Evolutionary conservation across 2,888 invertebrate genomes (phyloP), one percentile per base, ranked within the genome.

Genomic region (Drosophila bunnanda): DNA sequence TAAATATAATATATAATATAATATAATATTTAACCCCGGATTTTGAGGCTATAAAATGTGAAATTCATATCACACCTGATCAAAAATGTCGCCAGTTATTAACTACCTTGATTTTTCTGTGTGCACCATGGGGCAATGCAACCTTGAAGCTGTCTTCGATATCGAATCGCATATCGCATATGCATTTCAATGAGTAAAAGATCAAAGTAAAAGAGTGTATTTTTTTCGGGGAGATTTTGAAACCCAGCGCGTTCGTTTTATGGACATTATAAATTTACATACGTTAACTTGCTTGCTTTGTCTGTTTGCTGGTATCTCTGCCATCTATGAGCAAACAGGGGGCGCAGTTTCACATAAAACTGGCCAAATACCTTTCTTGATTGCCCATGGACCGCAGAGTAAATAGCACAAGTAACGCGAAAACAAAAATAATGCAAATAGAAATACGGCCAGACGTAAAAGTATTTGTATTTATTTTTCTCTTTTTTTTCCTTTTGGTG

Each of bases 101-200:
- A 5, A 4, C 25, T 25, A n/a, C 20, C 20, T 9, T 15, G 1
- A 20, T 50, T 50, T 50, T 10, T 10, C 20, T 4, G 0, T 15
- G 32, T 52, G 50, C 34, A 52, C 39, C 77, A 55, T 70, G 74
- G 58, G 55, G 68, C 80, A 76, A 73, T 53, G 66, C 71, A 89
- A 84, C 83, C 83, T 84, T 84, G 83, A 84, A 82, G 89, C 68
- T 79, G 68, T 78, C 70, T 52, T 46, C 62, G 53, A 43, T 41
- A 64, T 73, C 72, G 72, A 65, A 68, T 73, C 66, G 67, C 55
- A 68, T 39, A 72, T 66, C 67, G 61, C 56, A 53, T 56, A 71
- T 80, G 77, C 77, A 80, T 78, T 75, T 78, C 74, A 74, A 73
- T 71, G 67, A 50, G 67, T 48, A 70, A 72, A 67, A 56, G 68